These are phyloP conservation scores for Pholis gunnellus DNA, from an alignment of 2,113 vertebrate genomes.

Conservation along the genomic window DNA sequence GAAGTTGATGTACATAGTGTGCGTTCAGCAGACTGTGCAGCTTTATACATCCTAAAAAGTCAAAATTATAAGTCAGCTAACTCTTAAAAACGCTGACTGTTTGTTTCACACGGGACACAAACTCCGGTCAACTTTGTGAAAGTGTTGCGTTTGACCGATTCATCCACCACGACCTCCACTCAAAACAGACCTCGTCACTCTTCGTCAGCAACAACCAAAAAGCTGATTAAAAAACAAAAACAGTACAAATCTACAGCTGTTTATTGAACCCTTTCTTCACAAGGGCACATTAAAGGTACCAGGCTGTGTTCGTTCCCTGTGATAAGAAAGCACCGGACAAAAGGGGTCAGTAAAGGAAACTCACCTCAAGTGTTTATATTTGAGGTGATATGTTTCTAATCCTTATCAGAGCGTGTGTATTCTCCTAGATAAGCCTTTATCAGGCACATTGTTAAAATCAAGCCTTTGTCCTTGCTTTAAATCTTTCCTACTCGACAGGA, in stretches of 20 bases:
- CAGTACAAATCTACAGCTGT: background rate
- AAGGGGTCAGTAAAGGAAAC: background rate
- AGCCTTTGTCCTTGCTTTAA: slow-evolving; percentile 37
- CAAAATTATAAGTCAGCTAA: too few species aligned
- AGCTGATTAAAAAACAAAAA: background rate
- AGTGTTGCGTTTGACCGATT: too few species aligned
- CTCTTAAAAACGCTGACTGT: too few species aligned
- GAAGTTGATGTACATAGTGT: too few species aligned
- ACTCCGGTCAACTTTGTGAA: too few species aligned
- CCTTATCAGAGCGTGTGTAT: background rate
- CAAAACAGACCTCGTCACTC: background rate
- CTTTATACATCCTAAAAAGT: too few species aligned
- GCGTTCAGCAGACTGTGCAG: too few species aligned
- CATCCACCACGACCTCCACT: background rate
- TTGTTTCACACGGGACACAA: too few species aligned
- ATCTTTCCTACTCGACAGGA: slow-evolving; percentile 20
- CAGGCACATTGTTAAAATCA: slow-evolving; percentile 16
- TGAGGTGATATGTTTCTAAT: background rate
- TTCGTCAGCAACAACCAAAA: too few species aligned
- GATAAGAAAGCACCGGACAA: slow-evolving; percentile 25
- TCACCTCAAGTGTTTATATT: slow-evolving; percentile 11
- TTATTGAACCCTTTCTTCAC: background rate
- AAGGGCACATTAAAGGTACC: slow-evolving; percentile 19
- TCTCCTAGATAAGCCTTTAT: slow-evolving; percentile 31
- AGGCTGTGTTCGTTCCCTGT: background rate